Evolutionary conservation across 2,113 vertebrate species (phyloP), one percentile per base, ranked within the genome.

Genomic region (Petromus typicus): DNA sequence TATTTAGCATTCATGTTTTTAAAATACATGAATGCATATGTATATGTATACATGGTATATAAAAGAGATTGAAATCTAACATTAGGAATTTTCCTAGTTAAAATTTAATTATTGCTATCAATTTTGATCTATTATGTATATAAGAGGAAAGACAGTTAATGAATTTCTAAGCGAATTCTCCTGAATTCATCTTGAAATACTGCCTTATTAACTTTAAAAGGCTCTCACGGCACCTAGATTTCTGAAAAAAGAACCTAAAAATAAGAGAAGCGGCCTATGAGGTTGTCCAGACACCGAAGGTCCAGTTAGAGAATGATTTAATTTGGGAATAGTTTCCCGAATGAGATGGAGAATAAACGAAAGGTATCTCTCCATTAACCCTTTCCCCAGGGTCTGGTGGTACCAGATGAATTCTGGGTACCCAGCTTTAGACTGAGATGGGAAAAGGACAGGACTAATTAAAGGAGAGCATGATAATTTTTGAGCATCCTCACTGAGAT

Each of bases 61-160:
- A 54, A 96, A 95, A 91, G 86, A 94, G 88, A 69, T 66, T 90
- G 48, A 96, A 91, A 86, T 86, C 56, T 89, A 86, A 91, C 88
- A 54, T 69, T 75, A 94, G 79, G 25, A 92, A 84, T 84, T 94
- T 95, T 96, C 56, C 86, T 89, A 89, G 56, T 95, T 95, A 96
- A 97, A 97, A 86, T 96, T 96, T 95, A 94, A 97, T 93, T 86
- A 75, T 81, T 95, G 30, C 82, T 95, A 93, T 97, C 96, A 97
- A 96, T 97, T 97, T 96, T 97, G 73, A 94, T 97, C 92, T 97
- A 86, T 95, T 94, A 95, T 93, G 32, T 94, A 93, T 93, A 90
- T 84, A 82, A 95, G 80, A 95, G 43, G 82, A 96, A 92, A 91
- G 96, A 61, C 90, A 95, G 94, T 89, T 93, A 96, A 96, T 97